Conservation (phyloP, 2,113 vertebrate genomes). For the Gopherus flavomarginatus region DNA sequence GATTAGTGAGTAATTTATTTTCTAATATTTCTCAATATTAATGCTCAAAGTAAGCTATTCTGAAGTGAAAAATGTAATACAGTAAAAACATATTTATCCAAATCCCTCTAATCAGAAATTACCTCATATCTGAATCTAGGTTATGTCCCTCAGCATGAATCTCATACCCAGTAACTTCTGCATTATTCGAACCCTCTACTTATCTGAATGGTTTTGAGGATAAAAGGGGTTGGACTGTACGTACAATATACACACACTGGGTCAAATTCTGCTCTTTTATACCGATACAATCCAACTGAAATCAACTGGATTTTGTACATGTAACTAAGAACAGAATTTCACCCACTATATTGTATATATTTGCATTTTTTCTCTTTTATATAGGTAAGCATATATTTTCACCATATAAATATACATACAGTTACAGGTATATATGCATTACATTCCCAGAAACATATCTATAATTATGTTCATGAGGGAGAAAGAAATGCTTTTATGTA, state of each 20-base stretch:
- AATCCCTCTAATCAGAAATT: not conserved
- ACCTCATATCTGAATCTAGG: not conserved
- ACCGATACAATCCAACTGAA: not conserved
- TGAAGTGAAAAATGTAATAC: not conserved
- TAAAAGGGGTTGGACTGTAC: not conserved
- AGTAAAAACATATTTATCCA: not conserved
- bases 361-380: not conserved
- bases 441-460: not conserved
- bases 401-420: not conserved
- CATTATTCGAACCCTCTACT: not conserved
- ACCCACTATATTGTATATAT: not conserved
- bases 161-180: not conserved
- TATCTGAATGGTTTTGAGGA: not conserved
- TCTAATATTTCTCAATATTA: not conserved
- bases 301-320: not conserved
- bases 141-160: not conserved
- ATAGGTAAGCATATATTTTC: not conserved
- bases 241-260: not conserved
- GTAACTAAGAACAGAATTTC: not conserved
- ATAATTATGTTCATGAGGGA: not conserved
- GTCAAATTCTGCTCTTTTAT: not conserved
- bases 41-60: not conserved
- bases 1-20: not conserved
- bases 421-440: not conserved
- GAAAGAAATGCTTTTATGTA: not conserved